Evolutionary conservation across 2,888 invertebrate genomes (phyloP), one percentile per base, ranked within the genome.

Genomic region (Chaitophorus viminalis): DNA sequence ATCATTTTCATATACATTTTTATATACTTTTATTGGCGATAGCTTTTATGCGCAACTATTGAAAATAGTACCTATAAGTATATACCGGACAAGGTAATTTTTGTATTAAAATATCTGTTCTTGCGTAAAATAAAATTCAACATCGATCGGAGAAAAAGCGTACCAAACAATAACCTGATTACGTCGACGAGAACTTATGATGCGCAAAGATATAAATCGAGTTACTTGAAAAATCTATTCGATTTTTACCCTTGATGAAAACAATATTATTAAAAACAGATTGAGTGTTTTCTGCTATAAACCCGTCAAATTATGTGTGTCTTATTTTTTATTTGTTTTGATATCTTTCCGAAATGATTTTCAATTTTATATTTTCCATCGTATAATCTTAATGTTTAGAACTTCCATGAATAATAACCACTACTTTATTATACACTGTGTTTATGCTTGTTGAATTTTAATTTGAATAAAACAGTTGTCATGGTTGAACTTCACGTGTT

Each of bases 181-280:
- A 31, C 46, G 82, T 52, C 5, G 72, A 33, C 46, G 31, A 52
- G n/a, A 82, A 21, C 31, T 81, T 68, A 81, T 72, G 72, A 72
- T 52, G 82, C 46, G 33, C 25, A 33, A 82, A 72, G 72, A 82
- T 81, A 81, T 81, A 81, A 81, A 81, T 81, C 68, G 21, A n/a
- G 65, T 81, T 81, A 81, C 81, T 81, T 46, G 68, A 68, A 68
- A 68, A 46, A 25, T 46, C 68, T 60, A 54, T 81, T 82, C 70
- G 72, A 81, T 81, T 52, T 70, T 70, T 72, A 52, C n/a, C 8
- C 29, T 52, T 29, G 31, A 46, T 31, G 70, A 82, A 52, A 3
- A 72, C 72, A 82, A 72, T 25, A 2, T 52, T 82, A 17, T 72
- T 72, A 33, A 81, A 82, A 82, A 82, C 82, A 52, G 82, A 82